Base-by-base conservation (phyloP, 2,113 vertebrate genomes). In the Lepus europaeus region DNA sequence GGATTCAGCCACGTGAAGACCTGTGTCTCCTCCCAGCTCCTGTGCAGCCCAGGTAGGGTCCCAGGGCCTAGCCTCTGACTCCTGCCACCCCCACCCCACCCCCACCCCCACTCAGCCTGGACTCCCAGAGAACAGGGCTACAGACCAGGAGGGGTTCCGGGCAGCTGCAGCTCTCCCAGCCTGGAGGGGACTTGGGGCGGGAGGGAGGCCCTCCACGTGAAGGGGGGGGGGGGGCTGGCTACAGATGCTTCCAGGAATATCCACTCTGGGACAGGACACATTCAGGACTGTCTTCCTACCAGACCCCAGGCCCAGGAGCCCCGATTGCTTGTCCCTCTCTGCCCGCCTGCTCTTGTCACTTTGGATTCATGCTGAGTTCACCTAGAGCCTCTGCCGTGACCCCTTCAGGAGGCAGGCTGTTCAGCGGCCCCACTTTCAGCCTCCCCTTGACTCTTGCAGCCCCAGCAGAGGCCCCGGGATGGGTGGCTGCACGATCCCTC, bases 401-500 rank as follows among this genome's bases (percentile, higher is more conserved):
- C 59, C 68, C 73, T 63, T 7, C 6, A 61, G 69, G 86, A 88
- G 70, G 36, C 22, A 81, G 78, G 10, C 68, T 53, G 23, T 6
- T 82, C 51, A 33, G 3, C 4, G 74, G 59, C 81, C 74, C 66
- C 45, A 31, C 20, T 45, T 88, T 16, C 4, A 36, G 49, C 45
- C 8, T 76, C 49, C 22, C 20, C 36, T 49, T 23, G 29, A 72
- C 33, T 56, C 45, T 23, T 29, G 63, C 14, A 33, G 87, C 45
- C 56, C 68, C 45, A 17, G 23, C 29, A 51, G 1, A 33, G 59
- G 45, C 9, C 22, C 31, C 81, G 45, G 9, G 63, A 51, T 9
- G 22, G 66, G 11, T 0, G 5, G 25, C 49, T 69, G 49, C 12
- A 29, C 0, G 0, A 29, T 3, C 13, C 51, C 39, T 19, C 39